Percentiles rank a stretch among this genome's conserved stretches.
These are phyloP conservation scores for Melipona bicolor DNA, from an alignment of 2,888 invertebrate genomes.

Conservation along the genomic window DNA sequence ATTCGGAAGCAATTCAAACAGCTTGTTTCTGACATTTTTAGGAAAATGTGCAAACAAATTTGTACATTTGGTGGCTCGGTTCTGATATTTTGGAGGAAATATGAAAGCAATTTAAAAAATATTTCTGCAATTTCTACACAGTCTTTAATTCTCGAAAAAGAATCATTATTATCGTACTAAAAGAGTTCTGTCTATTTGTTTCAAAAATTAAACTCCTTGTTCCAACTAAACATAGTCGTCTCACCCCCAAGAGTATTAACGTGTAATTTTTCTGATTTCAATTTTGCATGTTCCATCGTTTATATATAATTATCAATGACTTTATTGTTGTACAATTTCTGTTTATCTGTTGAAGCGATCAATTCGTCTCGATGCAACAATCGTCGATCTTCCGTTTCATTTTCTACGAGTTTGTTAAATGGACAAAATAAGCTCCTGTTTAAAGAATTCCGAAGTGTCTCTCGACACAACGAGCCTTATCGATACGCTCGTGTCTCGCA, in stretches of 20 bases:
- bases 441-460: background rate
- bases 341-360: background rate
- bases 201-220: too few species aligned
- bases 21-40: background rate
- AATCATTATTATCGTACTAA: too few species aligned
- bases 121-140: too few species aligned
- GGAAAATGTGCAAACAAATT: background rate
- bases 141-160: too few species aligned
- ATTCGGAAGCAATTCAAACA: too few species aligned
- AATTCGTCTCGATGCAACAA: background rate
- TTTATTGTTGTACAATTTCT: background rate
- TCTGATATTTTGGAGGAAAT: background rate
- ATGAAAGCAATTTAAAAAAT: background rate
- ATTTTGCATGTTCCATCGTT: background rate
- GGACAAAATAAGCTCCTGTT: background rate
- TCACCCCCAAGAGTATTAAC: background rate
- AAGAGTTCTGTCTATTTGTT: too few species aligned
- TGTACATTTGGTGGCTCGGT: too few species aligned
- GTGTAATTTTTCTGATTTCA: background rate
- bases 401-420: background rate
- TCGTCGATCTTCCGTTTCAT: background rate
- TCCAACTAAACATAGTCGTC: too few species aligned
- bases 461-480: background rate
- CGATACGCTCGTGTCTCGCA: background rate
- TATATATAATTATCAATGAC: too few species aligned